These are phyloP conservation scores for Prionailurus viverrinus DNA, from an alignment of 2,113 vertebrate species.

Conservation along the genomic window DNA sequence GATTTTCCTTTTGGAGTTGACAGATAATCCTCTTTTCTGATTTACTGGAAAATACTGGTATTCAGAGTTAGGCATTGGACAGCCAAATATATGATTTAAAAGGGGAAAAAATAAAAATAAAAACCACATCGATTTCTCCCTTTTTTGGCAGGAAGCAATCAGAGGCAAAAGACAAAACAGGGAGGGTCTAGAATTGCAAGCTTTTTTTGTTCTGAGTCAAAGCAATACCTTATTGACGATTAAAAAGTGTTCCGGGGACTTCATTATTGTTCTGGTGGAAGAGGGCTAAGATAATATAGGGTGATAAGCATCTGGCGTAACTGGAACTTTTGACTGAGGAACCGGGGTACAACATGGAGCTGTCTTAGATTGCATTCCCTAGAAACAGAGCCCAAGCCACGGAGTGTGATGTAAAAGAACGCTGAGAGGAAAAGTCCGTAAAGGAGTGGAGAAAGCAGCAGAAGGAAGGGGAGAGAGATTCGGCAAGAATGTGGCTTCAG, in stretches of 20 bases:
- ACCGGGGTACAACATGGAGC: neutral
- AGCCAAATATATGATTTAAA: conserved; percentile 57
- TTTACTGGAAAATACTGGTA: conserved; percentile 67
- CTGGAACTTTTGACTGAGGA: conserved; percentile 14
- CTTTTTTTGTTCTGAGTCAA: neutral
- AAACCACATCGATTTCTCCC: neutral
- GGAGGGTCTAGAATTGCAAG: neutral
- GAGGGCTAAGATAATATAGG: neutral
- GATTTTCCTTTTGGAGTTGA: conserved; percentile 67
- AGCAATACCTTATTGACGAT: conserved; percentile 32
- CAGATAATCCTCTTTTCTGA: conserved; percentile 70
- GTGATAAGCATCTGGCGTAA: neutral
- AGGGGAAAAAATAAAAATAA: neutral
- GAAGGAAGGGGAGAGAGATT: neutral
- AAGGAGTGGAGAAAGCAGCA: conserved; percentile 3
- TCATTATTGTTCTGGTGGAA: neutral
- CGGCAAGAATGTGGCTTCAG: neutral
- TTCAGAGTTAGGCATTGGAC: conserved; percentile 45
- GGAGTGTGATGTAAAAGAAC: neutral
- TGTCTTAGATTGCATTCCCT: neutral
- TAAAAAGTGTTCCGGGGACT: neutral
- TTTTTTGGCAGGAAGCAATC: conserved; percentile 1
- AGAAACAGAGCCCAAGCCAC: neutral
- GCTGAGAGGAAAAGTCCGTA: neutral
- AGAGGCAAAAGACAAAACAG: conserved; percentile 46